Evolutionary conservation across 2,888 invertebrate species (phyloP).

Genomic region (Agonopterix alstromeriana): DNA sequence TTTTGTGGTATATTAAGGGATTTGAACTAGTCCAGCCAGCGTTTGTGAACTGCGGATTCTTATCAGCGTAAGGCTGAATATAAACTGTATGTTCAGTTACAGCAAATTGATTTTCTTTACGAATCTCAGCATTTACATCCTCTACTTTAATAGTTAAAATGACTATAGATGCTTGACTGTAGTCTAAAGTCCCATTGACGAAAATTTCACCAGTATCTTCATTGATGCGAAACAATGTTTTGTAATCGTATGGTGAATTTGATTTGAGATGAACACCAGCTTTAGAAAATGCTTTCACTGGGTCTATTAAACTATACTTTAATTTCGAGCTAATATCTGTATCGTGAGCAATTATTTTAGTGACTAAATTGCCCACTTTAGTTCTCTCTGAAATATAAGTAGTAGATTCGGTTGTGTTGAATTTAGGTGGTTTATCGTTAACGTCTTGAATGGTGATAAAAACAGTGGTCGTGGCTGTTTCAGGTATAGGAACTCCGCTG

Average conservation of each 20-base stretch:
- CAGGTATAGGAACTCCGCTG: constrained; percentile 83
- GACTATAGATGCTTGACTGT: constrained; percentile 84
- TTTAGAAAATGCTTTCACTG: constrained; percentile 83
- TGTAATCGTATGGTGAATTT: constrained; percentile 78
- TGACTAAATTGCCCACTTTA: constrained; percentile 77
- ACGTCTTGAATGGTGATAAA: constrained; percentile 84
- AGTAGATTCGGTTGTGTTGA: constrained; percentile 79
- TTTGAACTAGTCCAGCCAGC: constrained; percentile 84
- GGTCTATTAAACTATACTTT: constrained; percentile 81
- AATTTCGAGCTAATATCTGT: constrained; percentile 82
- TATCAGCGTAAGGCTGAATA: constrained; percentile 85
- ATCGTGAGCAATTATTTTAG: constrained; percentile 82
- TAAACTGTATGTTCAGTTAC: constrained; percentile 84
- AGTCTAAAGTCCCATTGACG: constrained; percentile 81
- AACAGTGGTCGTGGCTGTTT: constrained; percentile 86
- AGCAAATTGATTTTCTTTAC: constrained; percentile 79
- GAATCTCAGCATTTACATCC: constrained; percentile 82
- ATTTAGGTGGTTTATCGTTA: constrained; percentile 89
- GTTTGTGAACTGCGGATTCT: constrained; percentile 85
- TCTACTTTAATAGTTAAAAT: constrained; percentile 83
- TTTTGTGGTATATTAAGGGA: constrained; percentile 79
- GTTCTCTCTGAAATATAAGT: constrained; percentile 85
- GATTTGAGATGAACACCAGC: constrained; percentile 82
- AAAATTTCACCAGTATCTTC: constrained; percentile 81
- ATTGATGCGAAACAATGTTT: constrained; percentile 82